A percentile compares a stretch with the other conserved stretches of the same genome.
Conservation (phyloP, 2,797 vertebrate genomes). For the Halcyon badia region DNA sequence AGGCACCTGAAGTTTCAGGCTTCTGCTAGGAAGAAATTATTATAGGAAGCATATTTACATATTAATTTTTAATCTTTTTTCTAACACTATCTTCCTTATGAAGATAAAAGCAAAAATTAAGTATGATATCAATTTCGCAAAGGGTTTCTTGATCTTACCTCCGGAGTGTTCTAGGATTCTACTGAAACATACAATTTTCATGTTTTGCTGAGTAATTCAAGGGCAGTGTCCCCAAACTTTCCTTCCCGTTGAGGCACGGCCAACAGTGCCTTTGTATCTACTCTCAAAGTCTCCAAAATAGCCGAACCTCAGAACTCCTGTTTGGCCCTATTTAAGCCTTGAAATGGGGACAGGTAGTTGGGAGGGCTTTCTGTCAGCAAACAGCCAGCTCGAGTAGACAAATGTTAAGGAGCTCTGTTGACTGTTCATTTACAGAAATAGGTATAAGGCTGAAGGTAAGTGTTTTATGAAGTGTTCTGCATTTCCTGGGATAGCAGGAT, state of each 20-base stretch:
- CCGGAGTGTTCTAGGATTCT: slow-evolving; percentile 10
- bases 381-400: background rate
- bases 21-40: slow-evolving; percentile 20
- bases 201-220: background rate
- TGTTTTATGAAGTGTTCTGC: background rate
- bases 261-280: background rate
- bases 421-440: background rate
- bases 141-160: slow-evolving; percentile 13
- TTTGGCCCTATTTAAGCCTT: background rate
- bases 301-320: background rate
- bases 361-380: background rate
- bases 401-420: background rate
- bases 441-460: slow-evolving; percentile 30
- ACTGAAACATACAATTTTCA: background rate
- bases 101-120: slow-evolving; percentile 47
- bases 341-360: background rate
- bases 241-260: background rate
- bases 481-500: background rate
- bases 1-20: background rate
- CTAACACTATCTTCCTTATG: slow-evolving; percentile 17
- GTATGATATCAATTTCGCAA: background rate
- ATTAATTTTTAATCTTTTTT: slow-evolving; percentile 44
- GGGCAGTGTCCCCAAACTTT: background rate
- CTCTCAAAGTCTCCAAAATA: background rate
- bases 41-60: background rate